Conservation (phyloP, 2,113 vertebrate genomes). For the Trochalopteron elliotii region DNA sequence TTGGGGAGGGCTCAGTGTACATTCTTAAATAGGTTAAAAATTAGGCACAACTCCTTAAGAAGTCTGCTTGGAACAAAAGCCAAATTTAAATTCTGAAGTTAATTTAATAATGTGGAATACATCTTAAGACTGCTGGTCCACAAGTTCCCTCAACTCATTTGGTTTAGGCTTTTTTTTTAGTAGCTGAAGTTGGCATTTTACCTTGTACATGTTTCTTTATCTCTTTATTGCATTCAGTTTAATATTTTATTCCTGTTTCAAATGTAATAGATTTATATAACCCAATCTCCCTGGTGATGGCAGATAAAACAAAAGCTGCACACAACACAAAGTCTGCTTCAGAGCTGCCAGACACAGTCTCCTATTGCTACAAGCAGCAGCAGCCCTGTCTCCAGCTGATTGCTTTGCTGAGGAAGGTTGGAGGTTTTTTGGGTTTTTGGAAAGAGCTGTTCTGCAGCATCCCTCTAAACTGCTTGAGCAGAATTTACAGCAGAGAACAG, state of each 20-base stretch:
- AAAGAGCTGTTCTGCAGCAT: background rate
- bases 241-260: background rate
- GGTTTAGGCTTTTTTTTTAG: background rate
- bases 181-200: background rate
- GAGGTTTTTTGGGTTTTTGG: background rate
- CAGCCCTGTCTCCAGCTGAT: background rate
- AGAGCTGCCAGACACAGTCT: background rate
- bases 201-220: background rate
- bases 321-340: background rate
- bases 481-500: background rate
- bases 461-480: background rate
- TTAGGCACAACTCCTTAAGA: slow-evolving; percentile 49
- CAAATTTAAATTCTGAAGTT: slow-evolving; percentile 47
- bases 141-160: background rate
- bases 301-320: background rate
- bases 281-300: background rate
- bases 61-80: slow-evolving; percentile 34
- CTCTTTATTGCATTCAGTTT: background rate
- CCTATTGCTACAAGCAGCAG: background rate
- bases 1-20: slow-evolving; percentile 48
- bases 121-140: background rate
- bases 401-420: background rate
- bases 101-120: slow-evolving; percentile 50
- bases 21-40: slow-evolving; percentile 45
- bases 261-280: background rate